Percentiles rank a stretch among this genome's conserved stretches.
phyloP scores from a whole-genome alignment of 2,797 vertebrate genomes.

The Thunnus albacares region DNA sequence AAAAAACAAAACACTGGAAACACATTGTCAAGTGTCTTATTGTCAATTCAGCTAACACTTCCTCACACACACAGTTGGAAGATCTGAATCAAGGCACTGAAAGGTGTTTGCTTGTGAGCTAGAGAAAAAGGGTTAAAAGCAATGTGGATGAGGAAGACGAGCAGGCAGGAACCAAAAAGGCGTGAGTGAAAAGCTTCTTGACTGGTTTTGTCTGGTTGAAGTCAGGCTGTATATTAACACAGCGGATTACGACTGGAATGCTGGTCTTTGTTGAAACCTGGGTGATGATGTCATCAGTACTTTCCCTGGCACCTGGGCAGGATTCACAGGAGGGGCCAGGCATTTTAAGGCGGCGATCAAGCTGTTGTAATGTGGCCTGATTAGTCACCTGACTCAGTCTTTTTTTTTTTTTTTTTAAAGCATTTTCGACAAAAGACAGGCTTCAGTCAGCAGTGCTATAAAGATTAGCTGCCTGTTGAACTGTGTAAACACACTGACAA shows the following conservation, averaged over 20 bases:
- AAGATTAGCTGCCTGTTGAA: slow-evolving; percentile 70
- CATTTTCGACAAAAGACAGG: slow-evolving; percentile 57
- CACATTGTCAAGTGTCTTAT: slow-evolving; percentile 61
- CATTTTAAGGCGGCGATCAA: slow-evolving; percentile 8
- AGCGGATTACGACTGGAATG: slow-evolving; percentile 68
- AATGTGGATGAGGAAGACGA: neutral
- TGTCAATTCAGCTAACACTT: slow-evolving; percentile 58
- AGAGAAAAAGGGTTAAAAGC: slow-evolving; percentile 14
- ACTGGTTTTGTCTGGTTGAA: slow-evolving; percentile 67
- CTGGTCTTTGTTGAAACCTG: slow-evolving; percentile 66
- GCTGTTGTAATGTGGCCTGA: slow-evolving; percentile 70
- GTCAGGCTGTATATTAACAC: slow-evolving; percentile 63
- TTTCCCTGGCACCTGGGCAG: slow-evolving; percentile 76
- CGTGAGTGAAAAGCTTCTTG: slow-evolving; percentile 38
- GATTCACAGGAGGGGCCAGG: slow-evolving; percentile 27
- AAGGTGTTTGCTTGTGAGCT: slow-evolving; percentile 31
- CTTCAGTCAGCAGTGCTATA: slow-evolving; percentile 61
- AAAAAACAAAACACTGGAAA: slow-evolving; percentile 56
- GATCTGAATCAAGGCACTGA: neutral
- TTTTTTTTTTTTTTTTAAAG: slow-evolving; percentile 11
- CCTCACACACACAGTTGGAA: slow-evolving; percentile 25
- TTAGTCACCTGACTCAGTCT: slow-evolving; percentile 77
- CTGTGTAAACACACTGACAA: slow-evolving; percentile 65
- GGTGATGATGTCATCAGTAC: slow-evolving; percentile 77
- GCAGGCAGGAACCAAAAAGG: slow-evolving; percentile 8